Percentiles rank a stretch among this genome's conserved stretches.
Conservation (phyloP, 2,888 invertebrate genomes). For the Hydropsyche betteni region DNA sequence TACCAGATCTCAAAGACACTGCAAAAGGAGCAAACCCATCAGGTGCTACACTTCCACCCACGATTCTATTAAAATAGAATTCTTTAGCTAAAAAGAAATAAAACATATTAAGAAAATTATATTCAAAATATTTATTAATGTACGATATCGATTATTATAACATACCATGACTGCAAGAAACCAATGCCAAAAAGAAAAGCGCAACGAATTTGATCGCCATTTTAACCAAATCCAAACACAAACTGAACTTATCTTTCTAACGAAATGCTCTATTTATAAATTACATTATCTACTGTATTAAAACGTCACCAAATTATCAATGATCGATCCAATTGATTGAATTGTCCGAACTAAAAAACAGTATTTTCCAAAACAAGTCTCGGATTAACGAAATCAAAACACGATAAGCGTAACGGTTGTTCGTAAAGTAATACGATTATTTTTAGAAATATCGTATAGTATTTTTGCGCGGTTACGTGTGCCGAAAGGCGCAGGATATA, state of each 20-base stretch:
- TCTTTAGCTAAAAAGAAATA: neutral
- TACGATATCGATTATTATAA: slow-evolving; percentile 5
- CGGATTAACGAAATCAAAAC: too few relatives aligned
- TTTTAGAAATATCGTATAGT: too few relatives aligned
- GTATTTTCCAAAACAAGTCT: too few relatives aligned
- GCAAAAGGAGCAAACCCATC: slow-evolving; percentile 42
- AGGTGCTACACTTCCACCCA: slow-evolving; percentile 44
- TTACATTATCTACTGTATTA: too few relatives aligned
- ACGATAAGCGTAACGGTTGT: too few relatives aligned
- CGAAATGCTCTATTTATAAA: neutral
- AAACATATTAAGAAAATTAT: neutral
- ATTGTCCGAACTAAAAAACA: too few relatives aligned
- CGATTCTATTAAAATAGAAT: slow-evolving; percentile 38
- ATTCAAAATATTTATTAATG: neutral
- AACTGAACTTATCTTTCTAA: neutral
- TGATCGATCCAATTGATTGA: too few relatives aligned
- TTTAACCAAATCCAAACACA: neutral
- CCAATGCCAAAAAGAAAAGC: slow-evolving; percentile 14
- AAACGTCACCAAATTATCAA: too few relatives aligned
- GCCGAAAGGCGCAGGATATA: slow-evolving; percentile 31
- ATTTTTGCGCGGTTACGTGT: neutral
- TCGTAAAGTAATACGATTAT: too few relatives aligned
- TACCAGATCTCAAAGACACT: slow-evolving; percentile 43
- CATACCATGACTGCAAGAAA: slow-evolving; percentile 34
- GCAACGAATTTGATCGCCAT: slow-evolving; percentile 21